Base-by-base conservation (phyloP, 2,797 vertebrate genomes). In the Urophycis tenuis region DNA sequence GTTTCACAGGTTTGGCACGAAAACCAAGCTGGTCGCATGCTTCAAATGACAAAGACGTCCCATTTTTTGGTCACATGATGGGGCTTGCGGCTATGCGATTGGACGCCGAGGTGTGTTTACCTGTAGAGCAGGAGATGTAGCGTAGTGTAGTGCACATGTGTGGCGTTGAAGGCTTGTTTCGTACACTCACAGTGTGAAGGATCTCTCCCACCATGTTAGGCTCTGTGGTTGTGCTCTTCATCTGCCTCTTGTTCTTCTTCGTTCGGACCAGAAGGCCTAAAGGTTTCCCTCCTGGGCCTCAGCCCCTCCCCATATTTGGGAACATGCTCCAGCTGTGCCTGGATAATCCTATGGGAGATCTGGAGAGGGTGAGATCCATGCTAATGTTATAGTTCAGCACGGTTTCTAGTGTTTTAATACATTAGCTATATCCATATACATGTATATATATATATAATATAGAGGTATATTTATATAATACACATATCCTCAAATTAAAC, bases 321-420 rank as follows among this genome's bases (percentile, higher is more conserved):
- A 89, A 88, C 36, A 6, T 89, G 71, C 74, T 87, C 76, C 77
- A 88, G 33, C 79, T 89, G 22, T 81, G 77, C 75, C 74, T 82
- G 69, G 36, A 73, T 36, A 82, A 80, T 75, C 81, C 81, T n/a
- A 33, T 77, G 19, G 25, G 9, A 32, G 75, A 81, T 71, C 74
- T 81, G 60, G 49, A 73, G 31, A 81, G 34, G 77, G 80, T 81
- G 75, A 75, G 30, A 30, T 45, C n/a, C 14, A 41, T 5, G 30
- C 15, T 70, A 31, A 70, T 9, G 7, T 3, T 60, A 30, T 31
- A 12, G 29, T 70, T 70, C 17, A 15, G 14, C 12, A 3, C 5
- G 25, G 25, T 69, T 69, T 69, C 10, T 7, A 64, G 60, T n/a
- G 60, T n/a, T 64, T 11, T 3, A 69, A 30, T 70, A 32, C 67